These are phyloP conservation scores for Adineta ricciae DNA, from an alignment of 2,888 invertebrate species.

Conservation along the genomic window DNA sequence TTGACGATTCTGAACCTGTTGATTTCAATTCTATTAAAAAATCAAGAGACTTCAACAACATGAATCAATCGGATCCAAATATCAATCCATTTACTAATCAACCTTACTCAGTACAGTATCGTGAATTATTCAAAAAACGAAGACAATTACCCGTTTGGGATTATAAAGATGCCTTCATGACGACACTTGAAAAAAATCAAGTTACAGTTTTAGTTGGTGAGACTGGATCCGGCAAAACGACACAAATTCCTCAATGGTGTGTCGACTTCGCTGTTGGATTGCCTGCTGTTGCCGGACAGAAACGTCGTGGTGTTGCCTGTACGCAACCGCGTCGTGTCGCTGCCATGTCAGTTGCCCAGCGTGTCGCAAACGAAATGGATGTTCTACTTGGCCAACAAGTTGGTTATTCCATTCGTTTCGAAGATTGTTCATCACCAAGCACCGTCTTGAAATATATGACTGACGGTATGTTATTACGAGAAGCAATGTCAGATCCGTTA, in stretches of 20 bases:
- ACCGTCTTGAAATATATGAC: slow-evolving; percentile 97
- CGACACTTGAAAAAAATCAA: slow-evolving; percentile 79
- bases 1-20: neutral
- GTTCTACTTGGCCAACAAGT: slow-evolving; percentile 80
- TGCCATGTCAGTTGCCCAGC: slow-evolving; percentile 96
- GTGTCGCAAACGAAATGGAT: slow-evolving; percentile 99
- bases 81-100: slow-evolving; percentile 56
- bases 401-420: slow-evolving; percentile 93
- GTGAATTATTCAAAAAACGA: slow-evolving; percentile 71
- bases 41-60: neutral
- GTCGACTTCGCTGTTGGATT: slow-evolving; percentile 47
- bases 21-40: neutral
- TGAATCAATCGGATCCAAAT: neutral
- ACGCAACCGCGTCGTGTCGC: slow-evolving; percentile 94
- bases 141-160: slow-evolving; percentile 91
- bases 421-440: slow-evolving; percentile 87
- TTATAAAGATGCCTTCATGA: slow-evolving; percentile 87
- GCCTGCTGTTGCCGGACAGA: neutral
- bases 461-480: slow-evolving; percentile 96
- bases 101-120: slow-evolving; percentile 76
- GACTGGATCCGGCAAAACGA: slow-evolving; percentile 95
- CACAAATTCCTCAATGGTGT: slow-evolving; percentile 88
- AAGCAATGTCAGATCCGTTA: slow-evolving; percentile 98
- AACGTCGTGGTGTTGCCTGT: slow-evolving; percentile 64
- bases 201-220: slow-evolving; percentile 51